These are phyloP conservation scores for Trachelus troglodyta DNA, from an alignment of 2,888 invertebrate genomes.

Conservation along the genomic window DNA sequence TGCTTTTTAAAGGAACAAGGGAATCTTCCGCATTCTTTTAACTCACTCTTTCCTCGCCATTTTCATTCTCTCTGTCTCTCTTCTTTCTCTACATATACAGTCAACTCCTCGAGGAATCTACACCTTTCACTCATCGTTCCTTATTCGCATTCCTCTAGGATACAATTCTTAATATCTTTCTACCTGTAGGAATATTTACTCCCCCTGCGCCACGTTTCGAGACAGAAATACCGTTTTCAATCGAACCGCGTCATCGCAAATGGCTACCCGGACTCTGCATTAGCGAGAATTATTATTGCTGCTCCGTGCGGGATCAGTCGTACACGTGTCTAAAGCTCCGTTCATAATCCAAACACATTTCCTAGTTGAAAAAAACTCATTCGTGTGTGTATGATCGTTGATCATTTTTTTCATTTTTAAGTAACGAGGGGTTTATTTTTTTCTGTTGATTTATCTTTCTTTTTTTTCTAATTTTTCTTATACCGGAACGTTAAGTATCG, in stretches of 20 bases:
- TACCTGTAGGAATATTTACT: background rate
- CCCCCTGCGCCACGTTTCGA: background rate
- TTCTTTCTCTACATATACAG: too few species aligned
- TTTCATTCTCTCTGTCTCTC: too few species aligned
- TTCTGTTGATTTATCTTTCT: background rate
- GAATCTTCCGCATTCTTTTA: background rate
- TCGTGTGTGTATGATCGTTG: background rate
- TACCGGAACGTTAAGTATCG: background rate
- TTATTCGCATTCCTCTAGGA: background rate
- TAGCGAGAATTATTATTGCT: background rate
- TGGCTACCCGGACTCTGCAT: slow-evolving; percentile 33
- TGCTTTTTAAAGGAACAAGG: background rate
- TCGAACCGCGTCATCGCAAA: slow-evolving; percentile 51
- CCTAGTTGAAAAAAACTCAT: background rate
- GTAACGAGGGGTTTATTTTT: background rate
- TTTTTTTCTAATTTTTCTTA: background rate
- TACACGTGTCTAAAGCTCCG: background rate
- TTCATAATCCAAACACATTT: background rate
- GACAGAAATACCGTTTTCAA: slow-evolving; percentile 38
- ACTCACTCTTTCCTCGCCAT: background rate
- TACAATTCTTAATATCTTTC: background rate
- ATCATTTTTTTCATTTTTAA: background rate
- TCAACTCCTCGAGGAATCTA: background rate
- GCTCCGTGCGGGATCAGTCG: background rate
- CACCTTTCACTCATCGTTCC: background rate